Conservation (phyloP, 1,140 invertebrate genomes). For the Aporrectodea caliginosa region DNA sequence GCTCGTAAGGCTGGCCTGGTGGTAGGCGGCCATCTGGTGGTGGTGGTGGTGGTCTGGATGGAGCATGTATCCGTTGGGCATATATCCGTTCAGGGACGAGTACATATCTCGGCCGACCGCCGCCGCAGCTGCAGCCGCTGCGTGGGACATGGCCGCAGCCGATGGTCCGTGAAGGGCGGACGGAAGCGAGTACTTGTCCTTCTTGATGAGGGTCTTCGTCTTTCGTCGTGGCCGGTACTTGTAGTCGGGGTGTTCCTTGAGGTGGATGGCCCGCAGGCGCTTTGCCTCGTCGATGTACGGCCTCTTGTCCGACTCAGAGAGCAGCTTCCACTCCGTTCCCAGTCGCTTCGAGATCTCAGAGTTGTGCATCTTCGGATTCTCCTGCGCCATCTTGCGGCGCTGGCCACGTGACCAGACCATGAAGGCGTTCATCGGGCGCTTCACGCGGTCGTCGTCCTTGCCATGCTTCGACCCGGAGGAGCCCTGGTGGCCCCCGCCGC, state of each 20-base stretch:
- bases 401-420: conserved; percentile 99
- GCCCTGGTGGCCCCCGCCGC: too few relatives aligned
- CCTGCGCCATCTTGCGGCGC: conserved; percentile 97
- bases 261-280: conserved; percentile 90
- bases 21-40: background rate
- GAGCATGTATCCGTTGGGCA: background rate
- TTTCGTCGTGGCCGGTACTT: conserved; percentile 76
- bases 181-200: background rate
- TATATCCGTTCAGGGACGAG: background rate
- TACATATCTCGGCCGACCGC: background rate
- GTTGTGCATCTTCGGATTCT: conserved; percentile 99
- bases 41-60: background rate
- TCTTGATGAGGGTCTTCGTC: conserved; percentile 40
- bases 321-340: conserved; percentile 96
- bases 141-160: background rate
- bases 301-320: conserved; percentile 90
- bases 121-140: too few relatives aligned
- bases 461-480: background rate
- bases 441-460: conserved; percentile 66
- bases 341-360: conserved; percentile 96
- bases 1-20: too few relatives aligned
- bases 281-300: conserved; percentile 99
- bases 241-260: conserved; percentile 99
- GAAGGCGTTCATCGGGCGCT: conserved; percentile 99
- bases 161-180: background rate